phyloP scores from a whole-genome alignment of 2,888 invertebrate genomes.

The Yponomeuta malinellus region DNA sequence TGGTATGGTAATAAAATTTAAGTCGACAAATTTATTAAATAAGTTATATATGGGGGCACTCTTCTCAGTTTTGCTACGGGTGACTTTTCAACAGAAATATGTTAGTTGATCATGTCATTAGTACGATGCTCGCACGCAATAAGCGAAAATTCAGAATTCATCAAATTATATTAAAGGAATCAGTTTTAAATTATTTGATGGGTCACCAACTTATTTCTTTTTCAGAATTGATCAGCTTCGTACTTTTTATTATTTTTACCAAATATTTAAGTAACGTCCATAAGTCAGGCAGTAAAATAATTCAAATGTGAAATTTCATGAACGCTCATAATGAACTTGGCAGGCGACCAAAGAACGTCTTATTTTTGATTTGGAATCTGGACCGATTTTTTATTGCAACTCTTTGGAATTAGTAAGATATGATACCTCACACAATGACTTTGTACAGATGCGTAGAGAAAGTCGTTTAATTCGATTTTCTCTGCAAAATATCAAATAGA shows the following conservation, averaged over 20 bases:
- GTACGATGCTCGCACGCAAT: too few species aligned
- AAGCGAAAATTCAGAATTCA: too few species aligned
- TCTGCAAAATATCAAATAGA: too few species aligned
- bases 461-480: too few species aligned
- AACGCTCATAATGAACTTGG: constrained; percentile 77
- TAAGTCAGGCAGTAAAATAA: constrained; percentile 76
- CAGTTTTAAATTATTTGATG: too few species aligned
- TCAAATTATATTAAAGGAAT: too few species aligned
- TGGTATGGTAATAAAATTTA: too few species aligned
- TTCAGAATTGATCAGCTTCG: constrained; percentile 70
- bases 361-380: constrained; percentile 76
- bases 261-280: constrained; percentile 76
- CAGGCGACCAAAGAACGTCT: constrained; percentile 74
- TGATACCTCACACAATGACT: constrained; percentile 48
- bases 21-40: too few species aligned
- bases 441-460: neutral
- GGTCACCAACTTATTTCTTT: constrained; percentile 42
- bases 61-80: too few species aligned
- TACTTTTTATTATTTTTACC: constrained; percentile 75
- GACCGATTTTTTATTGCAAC: constrained; percentile 73
- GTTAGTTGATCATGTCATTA: too few species aligned
- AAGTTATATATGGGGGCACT: too few species aligned
- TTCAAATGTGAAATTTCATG: constrained; percentile 77
- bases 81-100: too few species aligned
- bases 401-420: constrained; percentile 67